phyloP scores from a whole-genome alignment of 1,140 invertebrate genomes.

The Pemphigus obesinymphae region DNA sequence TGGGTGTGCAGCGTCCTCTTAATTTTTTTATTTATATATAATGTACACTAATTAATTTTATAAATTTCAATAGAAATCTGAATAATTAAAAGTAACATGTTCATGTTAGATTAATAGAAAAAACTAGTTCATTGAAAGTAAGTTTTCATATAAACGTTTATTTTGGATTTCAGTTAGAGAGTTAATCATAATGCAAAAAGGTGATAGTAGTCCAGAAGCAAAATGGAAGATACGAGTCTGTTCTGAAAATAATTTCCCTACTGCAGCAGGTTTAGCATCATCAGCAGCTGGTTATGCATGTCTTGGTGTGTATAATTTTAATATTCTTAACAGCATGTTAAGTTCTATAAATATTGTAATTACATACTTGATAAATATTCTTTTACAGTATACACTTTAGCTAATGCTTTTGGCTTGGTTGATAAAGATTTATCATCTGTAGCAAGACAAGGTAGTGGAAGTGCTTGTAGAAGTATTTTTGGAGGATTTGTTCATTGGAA shows the following conservation, averaged over 20 bases:
- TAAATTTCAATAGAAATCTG: no score
- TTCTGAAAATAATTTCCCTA: slow-evolving; percentile 97
- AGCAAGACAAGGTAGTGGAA: slow-evolving; percentile 87
- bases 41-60: no score
- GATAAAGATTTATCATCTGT: slow-evolving; percentile 73
- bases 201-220: neutral
- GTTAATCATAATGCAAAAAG: slow-evolving; percentile 31
- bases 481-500: slow-evolving; percentile 92
- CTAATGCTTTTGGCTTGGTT: slow-evolving; percentile 70
- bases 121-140: no score
- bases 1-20: no score
- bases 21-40: no score
- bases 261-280: slow-evolving; percentile 94
- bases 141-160: neutral
- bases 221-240: slow-evolving; percentile 57
- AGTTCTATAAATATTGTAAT: neutral
- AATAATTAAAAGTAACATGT: no score
- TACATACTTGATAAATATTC: slow-evolving; percentile 33
- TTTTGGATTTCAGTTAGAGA: slow-evolving; percentile 29
- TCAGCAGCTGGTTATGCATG: slow-evolving; percentile 97
- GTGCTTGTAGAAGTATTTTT: slow-evolving; percentile 89
- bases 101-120: no score
- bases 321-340: neutral
- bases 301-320: slow-evolving; percentile 55
- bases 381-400: slow-evolving; percentile 63